Evolutionary conservation across 2,888 invertebrate genomes (phyloP), one percentile per base, ranked within the genome.

Genomic region (Tubiluchus corallicola): DNA sequence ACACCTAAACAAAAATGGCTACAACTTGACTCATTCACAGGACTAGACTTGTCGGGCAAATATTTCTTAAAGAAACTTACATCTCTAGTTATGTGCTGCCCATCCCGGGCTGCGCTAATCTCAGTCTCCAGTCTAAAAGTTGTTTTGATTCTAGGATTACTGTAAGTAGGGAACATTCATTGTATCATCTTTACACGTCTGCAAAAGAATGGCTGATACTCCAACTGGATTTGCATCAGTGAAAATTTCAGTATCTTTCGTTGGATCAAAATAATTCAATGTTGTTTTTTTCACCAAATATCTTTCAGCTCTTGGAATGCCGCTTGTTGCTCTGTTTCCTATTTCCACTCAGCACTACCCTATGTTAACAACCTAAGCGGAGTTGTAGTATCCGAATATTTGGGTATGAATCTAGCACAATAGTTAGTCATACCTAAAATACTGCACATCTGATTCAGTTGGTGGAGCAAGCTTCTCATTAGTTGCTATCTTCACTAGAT

Each of bases 121-220:
- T n/a, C n/a, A n/a, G n/a, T n/a, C n/a, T n/a, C n/a, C n/a, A n/a
- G n/a, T n/a, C n/a, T n/a, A n/a, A n/a, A n/a, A n/a, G n/a, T n/a
- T n/a, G n/a, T n/a, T n/a, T n/a, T n/a, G n/a, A n/a, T n/a, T n/a
- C n/a, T n/a, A n/a, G n/a, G n/a, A n/a, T n/a, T n/a, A n/a, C n/a
- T n/a, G n/a, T n/a, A n/a, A n/a, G n/a, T 47, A 50, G 4, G 41
- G 40, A n/a, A 50, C 19, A 17, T 41, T 37, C 9, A 37, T 37
- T 9, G 17, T 17, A n/a, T 15, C 41, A 15, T 46, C 37, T 16
- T 21, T 17, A 40, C 20, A 15, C 20, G 17, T 18, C 16, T 43
- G 15, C 9, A n/a, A 9, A 9, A 29, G 29, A n/a, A 29, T 29
- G 9, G 29, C 29, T 9, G 29, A 29, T 29, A 29, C 29, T 29